Base-by-base conservation (phyloP, 2,888 invertebrate species). In the Tryphoninae sp. region DNA sequence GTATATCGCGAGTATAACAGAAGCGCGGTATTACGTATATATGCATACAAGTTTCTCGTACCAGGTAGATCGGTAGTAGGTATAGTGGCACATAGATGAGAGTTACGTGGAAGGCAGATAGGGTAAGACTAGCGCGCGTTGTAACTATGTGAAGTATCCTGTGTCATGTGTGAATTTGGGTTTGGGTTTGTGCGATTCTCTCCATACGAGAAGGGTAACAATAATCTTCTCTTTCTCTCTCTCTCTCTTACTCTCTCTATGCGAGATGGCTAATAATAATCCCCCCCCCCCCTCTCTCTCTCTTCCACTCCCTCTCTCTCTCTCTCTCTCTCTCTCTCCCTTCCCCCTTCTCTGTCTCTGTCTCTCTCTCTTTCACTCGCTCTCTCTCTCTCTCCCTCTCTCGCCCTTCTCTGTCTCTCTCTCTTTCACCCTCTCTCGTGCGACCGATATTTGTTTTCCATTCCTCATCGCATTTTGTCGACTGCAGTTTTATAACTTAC, bases 11-110 rank as follows among this genome's bases (percentile, higher is more conserved):
- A 19, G 33, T 19, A 11, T 53, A 13, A 9, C 67, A 23, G 55
- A 40, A 16, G 22, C 13, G 11, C 42, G 2, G 40, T 22, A 40
- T 69, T 64, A 58, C 26, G 64, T 42, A 59, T 62, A 22, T n/a
- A n/a, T 65, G 64, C 75, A 42, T 45, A 75, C 16, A 62, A 75
- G 74, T 80, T 75, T 16, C 55, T 40, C 6, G 67, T 45, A 49
- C 55, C 13, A 51, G 65, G 2, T 45, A 59, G n/a, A 49, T 11
- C 26, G 8, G 16, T 16, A 22, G 23, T 55, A 74, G 19, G 16
- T 16, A 65, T 45, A 65, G 42, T 59, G 19, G 23, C 53, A 68
- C 19, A 62, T 53, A 68, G 11, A 13, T 62, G 19, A 61, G 19
- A 74, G 67, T 62, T 79, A 74, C 67, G 26, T 74, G n/a, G 59